Evolutionary conservation across 30 jellyfish, hydroid and myxozoan genomes (phyloP).

Genomic region (Turritopsis dohrnii): DNA sequence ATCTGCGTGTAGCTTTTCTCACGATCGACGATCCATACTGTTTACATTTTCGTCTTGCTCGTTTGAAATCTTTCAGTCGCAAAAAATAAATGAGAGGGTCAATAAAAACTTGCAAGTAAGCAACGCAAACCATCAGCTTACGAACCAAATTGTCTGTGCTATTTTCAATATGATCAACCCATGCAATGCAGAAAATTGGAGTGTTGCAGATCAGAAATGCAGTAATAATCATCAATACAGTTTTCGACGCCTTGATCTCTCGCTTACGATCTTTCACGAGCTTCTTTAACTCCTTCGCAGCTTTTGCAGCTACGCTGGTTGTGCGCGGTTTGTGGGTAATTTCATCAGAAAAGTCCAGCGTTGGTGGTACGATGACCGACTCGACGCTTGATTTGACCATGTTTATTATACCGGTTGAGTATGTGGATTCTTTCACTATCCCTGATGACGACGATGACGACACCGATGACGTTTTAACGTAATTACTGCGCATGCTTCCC

Average conservation of each 20-base stretch:
- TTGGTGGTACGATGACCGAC: constrained; percentile 8
- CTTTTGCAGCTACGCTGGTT: constrained; percentile 27
- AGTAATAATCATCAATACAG: constrained; percentile 17
- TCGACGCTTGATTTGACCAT: constrained; percentile 33
- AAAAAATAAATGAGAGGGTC: constrained; percentile 26
- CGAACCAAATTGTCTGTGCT: neutral
- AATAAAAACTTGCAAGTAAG: constrained; percentile 26
- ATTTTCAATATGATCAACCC: constrained; percentile 20
- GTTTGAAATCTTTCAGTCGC: constrained; percentile 16
- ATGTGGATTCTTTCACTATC: constrained; percentile 11
- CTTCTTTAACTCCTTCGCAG: constrained; percentile 13
- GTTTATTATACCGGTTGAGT: constrained; percentile 22
- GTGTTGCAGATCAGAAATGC: constrained; percentile 35
- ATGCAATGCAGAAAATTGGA: constrained; percentile 27
- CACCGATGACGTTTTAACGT: neutral
- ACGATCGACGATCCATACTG: constrained; percentile 21
- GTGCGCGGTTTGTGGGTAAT: constrained; percentile 15
- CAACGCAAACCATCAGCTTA: neutral
- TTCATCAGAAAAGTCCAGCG: neutral
- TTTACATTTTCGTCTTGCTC: constrained; percentile 20
- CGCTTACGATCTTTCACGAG: constrained; percentile 21
- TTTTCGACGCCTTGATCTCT: constrained; percentile 29
- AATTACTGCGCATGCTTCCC: constrained; percentile 9
- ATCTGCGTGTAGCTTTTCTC: constrained; percentile 21
- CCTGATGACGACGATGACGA: neutral